phyloP scores from a whole-genome alignment of 2,113 vertebrate genomes.

The Entelurus aequoreus region DNA sequence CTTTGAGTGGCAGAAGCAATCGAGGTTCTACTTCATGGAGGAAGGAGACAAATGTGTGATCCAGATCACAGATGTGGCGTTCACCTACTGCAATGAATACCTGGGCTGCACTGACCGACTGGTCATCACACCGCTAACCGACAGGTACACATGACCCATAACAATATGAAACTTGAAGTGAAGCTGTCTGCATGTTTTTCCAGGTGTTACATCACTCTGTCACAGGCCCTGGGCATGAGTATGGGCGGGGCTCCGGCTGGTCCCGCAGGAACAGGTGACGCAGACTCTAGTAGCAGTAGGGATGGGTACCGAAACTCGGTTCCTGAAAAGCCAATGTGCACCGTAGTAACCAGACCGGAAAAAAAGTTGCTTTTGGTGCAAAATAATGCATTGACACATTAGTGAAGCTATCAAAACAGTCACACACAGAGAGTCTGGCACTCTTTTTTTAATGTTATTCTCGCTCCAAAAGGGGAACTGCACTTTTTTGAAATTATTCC shows the following conservation, averaged over 20 bases:
- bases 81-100: conserved; percentile 86
- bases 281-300: not conserved
- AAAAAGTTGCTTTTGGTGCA: too few species aligned
- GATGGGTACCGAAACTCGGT: too few species aligned
- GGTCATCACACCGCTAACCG: conserved; percentile 87
- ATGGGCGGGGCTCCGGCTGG: conserved; percentile 87
- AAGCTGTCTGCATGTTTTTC: conserved; percentile 2
- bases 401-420: too few species aligned
- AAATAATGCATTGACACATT: too few species aligned
- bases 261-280: conserved; percentile 74
- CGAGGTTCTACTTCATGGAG: conserved; percentile 83
- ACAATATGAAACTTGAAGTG: too few species aligned
- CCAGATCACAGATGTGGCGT: conserved; percentile 84
- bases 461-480: too few species aligned
- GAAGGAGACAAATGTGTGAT: conserved; percentile 78
- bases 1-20: conserved; percentile 89
- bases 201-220: conserved; percentile 84
- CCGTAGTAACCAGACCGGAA: too few species aligned
- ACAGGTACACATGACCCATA: conserved; percentile 61
- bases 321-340: too few species aligned
- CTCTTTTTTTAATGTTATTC: too few species aligned
- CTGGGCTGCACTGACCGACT: conserved; percentile 87
- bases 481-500: too few species aligned
- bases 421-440: too few species aligned
- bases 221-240: conserved; percentile 84